phyloP scores from a whole-genome alignment of 1,140 invertebrate genomes.

The Drosophila fuyamai region DNA sequence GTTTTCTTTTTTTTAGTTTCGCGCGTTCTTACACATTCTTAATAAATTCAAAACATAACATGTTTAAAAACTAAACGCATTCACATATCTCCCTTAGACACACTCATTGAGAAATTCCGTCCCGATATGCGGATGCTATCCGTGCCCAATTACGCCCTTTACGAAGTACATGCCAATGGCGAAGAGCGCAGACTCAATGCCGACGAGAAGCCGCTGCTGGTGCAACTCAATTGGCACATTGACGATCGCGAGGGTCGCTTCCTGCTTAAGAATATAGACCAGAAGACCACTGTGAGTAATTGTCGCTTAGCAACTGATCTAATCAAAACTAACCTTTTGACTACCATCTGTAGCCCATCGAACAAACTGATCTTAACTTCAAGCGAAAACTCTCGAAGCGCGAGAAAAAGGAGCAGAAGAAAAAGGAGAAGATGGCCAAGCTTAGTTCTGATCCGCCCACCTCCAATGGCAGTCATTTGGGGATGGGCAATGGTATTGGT shows the following conservation, averaged over 20 bases:
- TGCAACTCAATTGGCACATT: conserved; percentile 99
- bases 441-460: conserved; percentile 90
- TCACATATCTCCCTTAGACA: conserved; percentile 83
- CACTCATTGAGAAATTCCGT: conserved; percentile 99
- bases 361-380: conserved; percentile 86
- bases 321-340: neutral
- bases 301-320: neutral
- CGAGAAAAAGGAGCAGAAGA: conserved; percentile 99
- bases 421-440: conserved; percentile 96
- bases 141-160: conserved; percentile 97
- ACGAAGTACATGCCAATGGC: conserved; percentile 98
- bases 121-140: conserved; percentile 99
- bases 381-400: conserved; percentile 98
- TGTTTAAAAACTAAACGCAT: neutral
- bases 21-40: no score
- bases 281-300: conserved; percentile 89
- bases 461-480: conserved; percentile 63
- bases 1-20: no score
- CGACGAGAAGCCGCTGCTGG: conserved; percentile 97
- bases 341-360: conserved; percentile 66
- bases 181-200: conserved; percentile 95
- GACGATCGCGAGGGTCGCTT: conserved; percentile 99
- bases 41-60: no score
- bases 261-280: conserved; percentile 94
- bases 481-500: conserved; percentile 81